These are phyloP conservation scores for Dasyurus viverrinus DNA, from an alignment of 2,113 vertebrate species.

Conservation along the genomic window DNA sequence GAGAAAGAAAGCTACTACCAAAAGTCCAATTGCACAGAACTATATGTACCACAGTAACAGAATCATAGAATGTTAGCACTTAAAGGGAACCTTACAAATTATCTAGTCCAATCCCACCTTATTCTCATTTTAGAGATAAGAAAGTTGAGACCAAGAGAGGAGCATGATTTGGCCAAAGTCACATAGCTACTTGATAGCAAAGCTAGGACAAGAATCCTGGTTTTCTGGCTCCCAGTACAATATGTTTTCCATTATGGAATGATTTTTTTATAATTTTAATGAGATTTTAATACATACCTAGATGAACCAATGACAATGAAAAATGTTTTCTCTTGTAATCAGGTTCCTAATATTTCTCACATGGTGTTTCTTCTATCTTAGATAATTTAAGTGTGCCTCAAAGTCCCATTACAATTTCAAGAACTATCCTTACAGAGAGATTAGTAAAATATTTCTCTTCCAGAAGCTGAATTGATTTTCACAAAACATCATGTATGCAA, in stretches of 20 bases:
- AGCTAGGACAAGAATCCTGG: background rate
- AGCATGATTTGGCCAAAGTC: background rate
- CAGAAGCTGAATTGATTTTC: background rate
- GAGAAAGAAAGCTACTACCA: background rate
- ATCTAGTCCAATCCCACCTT: background rate
- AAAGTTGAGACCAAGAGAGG: background rate
- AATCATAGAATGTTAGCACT: background rate
- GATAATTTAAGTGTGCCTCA: background rate
- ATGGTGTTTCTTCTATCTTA: background rate
- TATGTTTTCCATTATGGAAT: background rate
- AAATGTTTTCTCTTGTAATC: background rate
- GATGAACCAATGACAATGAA: background rate
- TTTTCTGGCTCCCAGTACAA: background rate
- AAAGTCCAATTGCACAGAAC: background rate
- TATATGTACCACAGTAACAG: background rate
- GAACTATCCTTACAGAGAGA: background rate
- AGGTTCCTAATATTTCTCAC: background rate
- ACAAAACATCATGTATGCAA: background rate
- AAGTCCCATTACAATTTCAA: background rate
- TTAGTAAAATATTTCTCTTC: background rate
- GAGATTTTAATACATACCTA: background rate
- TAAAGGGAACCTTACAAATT: background rate
- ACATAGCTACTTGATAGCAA: background rate
- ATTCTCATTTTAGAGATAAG: background rate
- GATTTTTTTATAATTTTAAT: background rate